phyloP scores from a whole-genome alignment of 2,888 invertebrate genomes.

The Tipula unca region DNA sequence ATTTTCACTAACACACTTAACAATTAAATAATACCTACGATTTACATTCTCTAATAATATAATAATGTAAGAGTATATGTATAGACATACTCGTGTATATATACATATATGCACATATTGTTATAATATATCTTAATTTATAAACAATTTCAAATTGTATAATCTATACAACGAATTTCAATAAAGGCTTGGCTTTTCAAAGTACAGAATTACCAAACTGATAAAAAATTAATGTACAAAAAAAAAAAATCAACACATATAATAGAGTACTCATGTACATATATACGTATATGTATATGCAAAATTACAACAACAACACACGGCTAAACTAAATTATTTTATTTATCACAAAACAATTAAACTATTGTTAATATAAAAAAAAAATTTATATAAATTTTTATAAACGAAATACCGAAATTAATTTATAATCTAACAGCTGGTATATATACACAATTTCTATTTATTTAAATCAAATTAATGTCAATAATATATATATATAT shows the following conservation, averaged over 20 bases:
- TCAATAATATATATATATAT: not conserved
- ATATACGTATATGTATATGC: no score
- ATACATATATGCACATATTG: not conserved
- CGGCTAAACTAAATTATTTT: not conserved
- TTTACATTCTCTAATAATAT: not conserved
- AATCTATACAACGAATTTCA: constrained; percentile 1
- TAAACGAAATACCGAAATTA: not conserved
- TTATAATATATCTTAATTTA: not conserved
- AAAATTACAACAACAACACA: not conserved
- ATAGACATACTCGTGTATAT: not conserved
- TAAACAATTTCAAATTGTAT: not conserved
- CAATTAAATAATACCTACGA: not conserved
- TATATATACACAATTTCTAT: not conserved
- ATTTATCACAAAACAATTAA: constrained; percentile 4
- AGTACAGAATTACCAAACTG: not conserved
- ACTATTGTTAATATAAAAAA: not conserved
- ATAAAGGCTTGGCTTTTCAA: not conserved
- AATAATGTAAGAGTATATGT: no score
- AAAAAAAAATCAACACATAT: not conserved
- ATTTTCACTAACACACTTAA: not conserved
- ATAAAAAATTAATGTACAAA: not conserved
- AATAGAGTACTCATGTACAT: not conserved
- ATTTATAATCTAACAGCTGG: not conserved
- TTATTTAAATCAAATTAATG: constrained; percentile 4
- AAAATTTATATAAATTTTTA: not conserved